phyloP scores from a whole-genome alignment of 2,888 invertebrate genomes.

The Cephus sareptanus region DNA sequence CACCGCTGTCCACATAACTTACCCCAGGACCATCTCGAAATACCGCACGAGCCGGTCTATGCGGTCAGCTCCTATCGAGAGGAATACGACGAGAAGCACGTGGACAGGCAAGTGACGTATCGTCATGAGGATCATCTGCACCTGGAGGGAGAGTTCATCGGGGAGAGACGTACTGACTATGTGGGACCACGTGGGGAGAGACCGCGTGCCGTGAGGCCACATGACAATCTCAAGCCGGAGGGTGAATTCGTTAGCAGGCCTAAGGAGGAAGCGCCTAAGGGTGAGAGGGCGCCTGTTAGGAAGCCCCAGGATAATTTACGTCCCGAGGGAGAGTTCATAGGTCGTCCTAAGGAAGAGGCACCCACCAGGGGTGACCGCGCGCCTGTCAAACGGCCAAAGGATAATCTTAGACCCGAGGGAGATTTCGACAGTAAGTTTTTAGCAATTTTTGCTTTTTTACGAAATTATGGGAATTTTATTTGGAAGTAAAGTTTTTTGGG shows the following conservation, averaged over 20 bases:
- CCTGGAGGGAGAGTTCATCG: constrained; percentile 75
- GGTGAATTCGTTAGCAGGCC: constrained; percentile 69
- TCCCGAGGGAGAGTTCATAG: constrained; percentile 75
- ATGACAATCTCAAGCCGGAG: constrained; percentile 66
- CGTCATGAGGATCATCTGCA: constrained; percentile 79
- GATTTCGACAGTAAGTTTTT: constrained; percentile 57
- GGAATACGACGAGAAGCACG: constrained; percentile 76
- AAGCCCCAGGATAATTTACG: constrained; percentile 76
- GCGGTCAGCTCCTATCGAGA: constrained; percentile 72
- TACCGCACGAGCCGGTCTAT: constrained; percentile 49
- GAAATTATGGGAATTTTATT: too few relatives aligned
- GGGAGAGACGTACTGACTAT: constrained; percentile 68
- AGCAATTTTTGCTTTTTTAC: too few relatives aligned
- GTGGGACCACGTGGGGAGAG: constrained; percentile 66
- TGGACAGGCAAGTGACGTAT: constrained; percentile 71
- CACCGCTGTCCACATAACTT: constrained; percentile 84
- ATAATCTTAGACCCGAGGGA: constrained; percentile 67
- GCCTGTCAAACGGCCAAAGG: constrained; percentile 59
- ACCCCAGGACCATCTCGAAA: constrained; percentile 56
- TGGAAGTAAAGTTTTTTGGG: too few relatives aligned
- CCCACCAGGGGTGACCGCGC: constrained; percentile 66
- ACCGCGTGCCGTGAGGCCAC: constrained; percentile 56
- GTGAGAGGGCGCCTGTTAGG: constrained; percentile 57
- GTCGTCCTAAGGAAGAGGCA: constrained; percentile 68
- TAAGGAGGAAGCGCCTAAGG: constrained; percentile 64